These are phyloP conservation scores for Drosophila mimetica DNA, from an alignment of 2,888 invertebrate genomes.

Conservation along the genomic window DNA sequence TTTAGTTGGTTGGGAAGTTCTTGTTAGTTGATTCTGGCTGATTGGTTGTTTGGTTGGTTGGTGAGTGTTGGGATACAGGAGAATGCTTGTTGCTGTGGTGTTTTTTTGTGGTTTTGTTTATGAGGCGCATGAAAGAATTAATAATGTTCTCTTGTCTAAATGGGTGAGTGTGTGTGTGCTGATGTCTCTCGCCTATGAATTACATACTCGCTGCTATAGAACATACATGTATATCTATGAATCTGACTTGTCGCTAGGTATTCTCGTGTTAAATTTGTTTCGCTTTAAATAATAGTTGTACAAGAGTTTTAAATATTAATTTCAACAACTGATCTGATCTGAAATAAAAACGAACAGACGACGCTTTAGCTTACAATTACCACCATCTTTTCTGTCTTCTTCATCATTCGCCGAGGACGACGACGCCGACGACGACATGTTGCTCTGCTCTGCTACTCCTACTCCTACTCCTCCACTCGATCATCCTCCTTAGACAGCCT, in stretches of 20 bases:
- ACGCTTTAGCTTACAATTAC: conserved; percentile 83
- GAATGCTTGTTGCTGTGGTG: conserved; percentile 4
- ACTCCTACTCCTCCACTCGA: conserved; percentile 13
- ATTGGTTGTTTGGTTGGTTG: conserved; percentile 28
- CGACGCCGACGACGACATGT: conserved; percentile 28
- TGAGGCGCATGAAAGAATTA: conserved; percentile 57
- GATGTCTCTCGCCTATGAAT: conserved; percentile 62
- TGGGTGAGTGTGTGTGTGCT: conserved; percentile 47
- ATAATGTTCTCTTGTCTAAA: conserved; percentile 49
- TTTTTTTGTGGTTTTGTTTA: conserved; percentile 8
- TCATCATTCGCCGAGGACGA: conserved; percentile 71
- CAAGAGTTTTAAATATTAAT: conserved; percentile 73
- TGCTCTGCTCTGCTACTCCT: conserved; percentile 25
- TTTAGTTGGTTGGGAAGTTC: conserved; percentile 29
- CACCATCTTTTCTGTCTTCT: conserved; percentile 71
- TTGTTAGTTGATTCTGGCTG: conserved; percentile 23
- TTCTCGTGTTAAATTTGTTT: conserved; percentile 45
- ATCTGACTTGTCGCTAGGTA: conserved; percentile 49
- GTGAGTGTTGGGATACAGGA: conserved; percentile 5
- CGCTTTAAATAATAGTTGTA: conserved; percentile 68
- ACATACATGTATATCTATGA: conserved; percentile 61
- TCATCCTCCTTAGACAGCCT: conserved; percentile 82
- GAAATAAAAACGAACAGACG: conserved; percentile 81
- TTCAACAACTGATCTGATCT: conserved; percentile 82
- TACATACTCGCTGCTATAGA: conserved; percentile 66